These are phyloP conservation scores for Spondyliosoma cantharus DNA, from an alignment of 2,797 vertebrate species.

Conservation along the genomic window DNA sequence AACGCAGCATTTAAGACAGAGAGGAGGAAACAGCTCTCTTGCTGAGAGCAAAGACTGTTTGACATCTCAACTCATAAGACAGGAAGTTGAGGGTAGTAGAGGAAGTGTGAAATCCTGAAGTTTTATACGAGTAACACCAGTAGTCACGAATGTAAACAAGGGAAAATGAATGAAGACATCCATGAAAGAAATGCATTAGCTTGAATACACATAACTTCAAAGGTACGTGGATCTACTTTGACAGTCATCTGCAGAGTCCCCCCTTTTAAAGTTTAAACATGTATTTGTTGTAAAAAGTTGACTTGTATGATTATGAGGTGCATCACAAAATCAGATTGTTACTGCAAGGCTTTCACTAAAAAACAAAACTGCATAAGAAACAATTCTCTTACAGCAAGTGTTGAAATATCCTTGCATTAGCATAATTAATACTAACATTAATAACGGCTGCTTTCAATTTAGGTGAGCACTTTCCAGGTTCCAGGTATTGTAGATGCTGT, in stretches of 20 bases:
- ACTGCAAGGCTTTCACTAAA: background rate
- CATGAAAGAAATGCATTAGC: background rate
- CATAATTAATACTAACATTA: background rate
- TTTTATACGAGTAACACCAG: background rate
- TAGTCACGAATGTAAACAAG: background rate
- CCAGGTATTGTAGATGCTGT: background rate
- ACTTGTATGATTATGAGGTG: background rate
- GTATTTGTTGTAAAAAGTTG: background rate
- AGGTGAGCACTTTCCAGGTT: background rate
- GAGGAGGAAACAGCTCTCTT: constrained; percentile 31
- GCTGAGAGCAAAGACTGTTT: constrained; percentile 37
- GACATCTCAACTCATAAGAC: constrained; percentile 40
- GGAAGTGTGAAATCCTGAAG: constrained; percentile 2
- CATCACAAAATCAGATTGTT: background rate
- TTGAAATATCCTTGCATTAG: background rate
- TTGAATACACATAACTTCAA: background rate
- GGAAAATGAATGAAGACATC: background rate
- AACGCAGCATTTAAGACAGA: constrained; percentile 18
- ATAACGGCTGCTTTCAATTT: constrained; percentile 3
- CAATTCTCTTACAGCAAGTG: background rate
- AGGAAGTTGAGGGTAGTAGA: constrained; percentile 29
- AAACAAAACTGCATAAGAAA: background rate
- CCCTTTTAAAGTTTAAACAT: background rate
- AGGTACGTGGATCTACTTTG: background rate
- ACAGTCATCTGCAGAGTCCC: background rate